Percentiles rank a stretch among this genome's conserved stretches.
These are phyloP conservation scores for Trissoscelio sp. DNA, from an alignment of 2,888 invertebrate genomes.

Conservation along the genomic window DNA sequence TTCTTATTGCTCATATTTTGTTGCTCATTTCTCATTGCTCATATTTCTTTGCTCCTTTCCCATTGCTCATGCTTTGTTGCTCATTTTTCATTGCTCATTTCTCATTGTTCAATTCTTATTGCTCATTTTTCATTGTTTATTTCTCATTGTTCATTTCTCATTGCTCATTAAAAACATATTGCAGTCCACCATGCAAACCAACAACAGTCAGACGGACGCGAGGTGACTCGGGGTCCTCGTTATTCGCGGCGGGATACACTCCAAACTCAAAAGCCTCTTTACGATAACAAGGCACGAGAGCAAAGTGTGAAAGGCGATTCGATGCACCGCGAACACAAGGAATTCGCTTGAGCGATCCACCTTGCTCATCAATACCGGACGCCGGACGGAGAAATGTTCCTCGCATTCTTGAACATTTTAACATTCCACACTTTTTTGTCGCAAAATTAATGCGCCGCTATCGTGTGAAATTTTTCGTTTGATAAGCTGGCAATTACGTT, in stretches of 20 bases:
- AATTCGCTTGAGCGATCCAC: slow-evolving; percentile 41
- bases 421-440: slow-evolving; percentile 41
- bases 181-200: no score
- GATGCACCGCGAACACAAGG: slow-evolving; percentile 48
- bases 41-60: no score
- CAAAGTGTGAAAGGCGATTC: slow-evolving; percentile 65
- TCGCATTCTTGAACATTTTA: slow-evolving; percentile 49
- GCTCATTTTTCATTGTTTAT: no score
- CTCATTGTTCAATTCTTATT: no score
- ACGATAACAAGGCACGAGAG: slow-evolving; percentile 62
- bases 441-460: slow-evolving; percentile 21
- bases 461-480: slow-evolving; percentile 20
- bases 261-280: slow-evolving; percentile 64
- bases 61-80: no score
- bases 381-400: slow-evolving; percentile 37
- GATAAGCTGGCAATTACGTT: slow-evolving; percentile 18
- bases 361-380: slow-evolving; percentile 47
- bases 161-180: no score
- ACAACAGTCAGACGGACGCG: not conserved
- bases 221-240: slow-evolving; percentile 31
- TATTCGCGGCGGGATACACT: slow-evolving; percentile 50
- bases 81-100: no score
- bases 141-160: no score
- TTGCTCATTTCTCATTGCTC: no score
- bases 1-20: no score